Evolutionary conservation across 2,888 invertebrate genomes (phyloP), one percentile per base, ranked within the genome.

Genomic region (Autographa gamma): DNA sequence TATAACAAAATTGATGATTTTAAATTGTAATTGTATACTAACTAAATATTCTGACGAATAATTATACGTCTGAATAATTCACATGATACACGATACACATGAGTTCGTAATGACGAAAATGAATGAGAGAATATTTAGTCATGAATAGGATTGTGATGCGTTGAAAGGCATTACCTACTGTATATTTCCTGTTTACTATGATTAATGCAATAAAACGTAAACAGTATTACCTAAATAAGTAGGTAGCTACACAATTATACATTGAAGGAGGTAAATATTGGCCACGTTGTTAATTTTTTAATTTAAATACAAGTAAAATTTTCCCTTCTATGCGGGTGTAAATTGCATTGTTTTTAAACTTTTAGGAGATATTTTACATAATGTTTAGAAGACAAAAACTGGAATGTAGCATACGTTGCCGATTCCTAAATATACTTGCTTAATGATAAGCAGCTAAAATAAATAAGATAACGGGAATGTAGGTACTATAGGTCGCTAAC

Each of bases 101-200:
- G 6, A 9, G 41, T 1, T 14, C 34, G 7, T 38, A 48, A n/a
- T n/a, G 48, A 48, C 48, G 6, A 48, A 16, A 48, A 48, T 48
- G 48, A 48, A 48, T 48, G 48, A 48, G 13, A 41, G 7, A 38
- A 38, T 38, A 38, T n/a, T 48, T 48, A 48, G 48, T 48, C 48
- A 48, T 48, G 48, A 48, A 48, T n/a, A 48, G 48, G 16, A n/a
- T 48, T 48, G n/a, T 48, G 48, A n/a, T n/a, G n/a, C n/a, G 48
- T 6, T 16, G 48, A 7, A n/a, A n/a, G 48, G 16, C n/a, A 48
- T 48, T 43, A 14, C 43, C 43, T 43, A 43, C 16, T 14, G 43
- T 41, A 41, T 43, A 43, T 43, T 48, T 48, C 48, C 48, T 48
- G 48, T 48, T 48, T n/a, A 48, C 48, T 48, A 48, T 48, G 48